These are phyloP conservation scores for Plestiodon gilberti DNA, from an alignment of 2,113 vertebrate species.

Conservation along the genomic window DNA sequence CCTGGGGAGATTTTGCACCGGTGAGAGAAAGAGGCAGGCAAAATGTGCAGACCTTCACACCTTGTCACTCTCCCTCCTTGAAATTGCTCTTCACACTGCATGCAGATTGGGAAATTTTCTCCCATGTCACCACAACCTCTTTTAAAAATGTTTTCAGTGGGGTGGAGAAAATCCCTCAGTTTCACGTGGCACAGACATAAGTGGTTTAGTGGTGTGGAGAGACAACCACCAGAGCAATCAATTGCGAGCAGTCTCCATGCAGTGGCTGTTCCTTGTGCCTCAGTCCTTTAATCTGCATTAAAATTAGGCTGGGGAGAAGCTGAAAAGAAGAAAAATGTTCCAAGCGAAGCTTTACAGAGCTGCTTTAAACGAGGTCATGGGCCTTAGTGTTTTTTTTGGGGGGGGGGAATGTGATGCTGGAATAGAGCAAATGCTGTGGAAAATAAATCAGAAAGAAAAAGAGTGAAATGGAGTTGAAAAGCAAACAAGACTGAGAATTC, in stretches of 20 bases:
- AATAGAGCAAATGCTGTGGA: background rate
- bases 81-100: background rate
- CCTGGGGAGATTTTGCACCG: background rate
- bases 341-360: background rate
- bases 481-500: background rate
- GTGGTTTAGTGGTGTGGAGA: background rate
- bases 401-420: background rate
- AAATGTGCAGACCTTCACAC: background rate
- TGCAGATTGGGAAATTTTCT: background rate
- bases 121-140: background rate
- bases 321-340: background rate
- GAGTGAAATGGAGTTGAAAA: constrained; percentile 12
- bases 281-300: background rate
- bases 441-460: background rate
- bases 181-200: background rate
- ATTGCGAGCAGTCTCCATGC: background rate
- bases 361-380: background rate
- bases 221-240: background rate
- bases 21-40: background rate
- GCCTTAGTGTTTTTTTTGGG: background rate
- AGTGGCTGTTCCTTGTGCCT: background rate
- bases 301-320: no score
- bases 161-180: background rate
- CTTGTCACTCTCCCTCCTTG: background rate
- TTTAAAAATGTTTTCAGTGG: background rate